Evolutionary conservation across 2,888 invertebrate genomes (phyloP), one percentile per base, ranked within the genome.

Genomic region (Mythimna impura): DNA sequence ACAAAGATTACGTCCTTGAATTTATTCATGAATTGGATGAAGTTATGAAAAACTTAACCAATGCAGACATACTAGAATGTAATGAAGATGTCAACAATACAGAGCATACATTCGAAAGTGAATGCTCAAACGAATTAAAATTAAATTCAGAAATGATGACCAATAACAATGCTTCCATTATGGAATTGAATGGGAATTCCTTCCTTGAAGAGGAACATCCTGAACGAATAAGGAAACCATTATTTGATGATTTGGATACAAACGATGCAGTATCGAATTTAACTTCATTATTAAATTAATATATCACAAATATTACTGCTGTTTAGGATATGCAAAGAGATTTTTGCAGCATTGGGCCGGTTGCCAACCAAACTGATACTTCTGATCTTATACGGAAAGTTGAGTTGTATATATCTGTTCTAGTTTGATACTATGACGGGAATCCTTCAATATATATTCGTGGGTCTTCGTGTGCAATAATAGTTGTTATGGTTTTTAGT

Each of bases 171-270:
- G 74, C 63, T 34, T 54, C 80, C 55, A 69, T 67, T 74, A 69
- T n/a, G 36, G 58, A 73, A 79, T 74, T 78, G 68, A 81, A 83
- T 83, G 69, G 52, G 64, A 47, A 66, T 84, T 73, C 65, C 20
- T 62, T 77, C 57, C 43, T 25, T 68, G 57, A 61, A 57, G 66
- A 60, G 30, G 60, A 58, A 58, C 62, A 55, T 71, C 60, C 61
- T 63, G 77, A 69, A 69, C 57, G 9, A 54, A 66, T 65, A 63
- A 52, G 25, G 52, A 52, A 22, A 43, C 50, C 62, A 71, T 64
- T 76, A 72, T 79, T 71, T 52, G 62, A 73, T 10, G 58, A 76
- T 60, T 65, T 61, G 10, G 63, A 82, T 69, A 57, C 66, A 54
- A 78, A 69, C 7, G 50, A 80, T 64, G 17, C 40, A 20, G 50